Percentiles rank a stretch among this genome's conserved stretches.
Conservation (phyloP, 1,140 invertebrate species). For the Aphaenogaster floridana region DNA sequence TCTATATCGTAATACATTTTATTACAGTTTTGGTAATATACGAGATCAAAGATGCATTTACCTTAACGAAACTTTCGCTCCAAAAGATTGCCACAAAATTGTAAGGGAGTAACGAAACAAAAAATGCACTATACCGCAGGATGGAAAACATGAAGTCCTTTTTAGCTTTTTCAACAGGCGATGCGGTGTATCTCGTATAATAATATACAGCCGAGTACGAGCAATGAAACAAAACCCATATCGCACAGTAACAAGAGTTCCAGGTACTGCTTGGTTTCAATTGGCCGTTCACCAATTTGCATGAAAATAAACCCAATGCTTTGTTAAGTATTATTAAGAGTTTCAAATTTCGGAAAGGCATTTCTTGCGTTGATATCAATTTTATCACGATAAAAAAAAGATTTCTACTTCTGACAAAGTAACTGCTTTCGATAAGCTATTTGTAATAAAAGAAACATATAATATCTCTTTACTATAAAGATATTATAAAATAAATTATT, state of each 20-base stretch:
- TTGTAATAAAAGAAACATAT: not conserved
- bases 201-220: not conserved
- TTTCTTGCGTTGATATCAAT: not conserved
- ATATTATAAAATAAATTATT: not conserved
- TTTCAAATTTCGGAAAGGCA: slow-evolving; percentile 36
- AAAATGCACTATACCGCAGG: not conserved
- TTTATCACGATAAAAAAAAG: slow-evolving; percentile 1
- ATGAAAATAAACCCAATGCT: slow-evolving; percentile 13
- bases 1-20: not conserved
- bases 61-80: not conserved
- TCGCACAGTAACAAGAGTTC: not conserved
- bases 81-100: not conserved
- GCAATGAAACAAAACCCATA: slow-evolving; percentile 33
- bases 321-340: not conserved
- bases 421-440: not conserved
- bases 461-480: not conserved
- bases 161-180: not conserved
- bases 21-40: too few species aligned
- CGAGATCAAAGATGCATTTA: not conserved
- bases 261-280: not conserved
- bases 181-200: not conserved
- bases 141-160: not conserved
- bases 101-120: not conserved
- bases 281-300: slow-evolving; percentile 1
- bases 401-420: not conserved